Evolutionary conservation across 2,888 invertebrate genomes (phyloP).

Genomic region (Standfussiana lucernea): DNA sequence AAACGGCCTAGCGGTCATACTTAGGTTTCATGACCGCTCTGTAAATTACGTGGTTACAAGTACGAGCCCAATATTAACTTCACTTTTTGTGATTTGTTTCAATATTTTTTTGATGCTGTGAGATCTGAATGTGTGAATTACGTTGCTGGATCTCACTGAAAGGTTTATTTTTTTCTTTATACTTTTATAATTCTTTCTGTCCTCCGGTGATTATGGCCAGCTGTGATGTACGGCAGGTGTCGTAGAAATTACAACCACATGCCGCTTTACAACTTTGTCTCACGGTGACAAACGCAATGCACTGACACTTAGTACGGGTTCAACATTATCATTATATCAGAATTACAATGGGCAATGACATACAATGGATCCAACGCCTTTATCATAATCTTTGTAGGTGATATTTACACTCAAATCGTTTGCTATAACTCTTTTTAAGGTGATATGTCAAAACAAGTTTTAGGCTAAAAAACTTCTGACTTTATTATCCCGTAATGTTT

Average conservation of each 20-base stretch:
- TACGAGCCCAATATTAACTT: too few relatives aligned
- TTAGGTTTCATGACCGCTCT: too few relatives aligned
- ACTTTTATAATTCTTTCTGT: not conserved
- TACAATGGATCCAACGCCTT: constrained; percentile 2
- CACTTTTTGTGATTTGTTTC: too few relatives aligned
- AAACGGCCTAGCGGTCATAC: too few relatives aligned
- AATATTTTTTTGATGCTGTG: too few relatives aligned
- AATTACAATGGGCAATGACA: not conserved
- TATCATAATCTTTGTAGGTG: not conserved
- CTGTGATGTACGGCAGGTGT: not conserved
- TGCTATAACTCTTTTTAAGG: not conserved
- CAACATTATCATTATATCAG: constrained; percentile 1
- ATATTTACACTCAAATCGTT: not conserved
- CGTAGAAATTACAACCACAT: not conserved
- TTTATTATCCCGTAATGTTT: not conserved
- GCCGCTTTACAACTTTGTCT: not conserved
- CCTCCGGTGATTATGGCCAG: not conserved
- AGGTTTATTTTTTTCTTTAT: not conserved
- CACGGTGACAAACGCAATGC: not conserved
- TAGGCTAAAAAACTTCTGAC: not conserved
- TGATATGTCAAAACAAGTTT: too few relatives aligned
- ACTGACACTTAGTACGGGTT: not conserved
- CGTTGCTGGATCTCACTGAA: not conserved
- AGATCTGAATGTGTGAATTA: too few relatives aligned
- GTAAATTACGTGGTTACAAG: too few relatives aligned